Evolutionary conservation across 2,888 invertebrate genomes (phyloP).

Genomic region (Agrotis segetum): DNA sequence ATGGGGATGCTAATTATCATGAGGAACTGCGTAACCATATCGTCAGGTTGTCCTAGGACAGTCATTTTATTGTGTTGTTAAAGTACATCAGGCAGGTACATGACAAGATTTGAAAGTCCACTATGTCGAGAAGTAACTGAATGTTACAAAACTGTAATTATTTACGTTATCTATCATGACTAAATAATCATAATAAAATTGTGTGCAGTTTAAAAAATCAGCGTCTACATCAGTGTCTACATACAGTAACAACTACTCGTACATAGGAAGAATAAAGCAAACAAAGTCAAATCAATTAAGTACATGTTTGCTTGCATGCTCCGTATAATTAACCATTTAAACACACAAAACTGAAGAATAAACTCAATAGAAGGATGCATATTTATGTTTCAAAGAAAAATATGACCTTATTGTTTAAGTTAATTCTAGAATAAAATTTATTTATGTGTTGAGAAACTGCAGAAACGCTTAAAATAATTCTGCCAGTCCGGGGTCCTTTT

Average conservation of each 20-base stretch:
- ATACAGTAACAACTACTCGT: slow-evolving; percentile 6
- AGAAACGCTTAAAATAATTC: too few species aligned
- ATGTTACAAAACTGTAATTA: not conserved
- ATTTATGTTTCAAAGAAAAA: not conserved
- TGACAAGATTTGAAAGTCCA: not conserved
- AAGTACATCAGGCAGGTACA: too few species aligned
- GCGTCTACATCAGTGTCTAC: slow-evolving; percentile 45
- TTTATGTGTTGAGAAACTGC: too few species aligned
- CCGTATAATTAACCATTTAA: not conserved
- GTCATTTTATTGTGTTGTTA: not conserved
- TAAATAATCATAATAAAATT: slow-evolving; percentile 11
- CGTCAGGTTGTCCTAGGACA: not conserved
- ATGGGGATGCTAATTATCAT: not conserved
- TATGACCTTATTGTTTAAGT: not conserved
- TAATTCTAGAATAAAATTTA: not conserved
- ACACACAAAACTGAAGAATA: not conserved
- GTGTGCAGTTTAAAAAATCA: slow-evolving; percentile 23
- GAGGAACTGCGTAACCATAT: not conserved
- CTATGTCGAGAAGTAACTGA: not conserved
- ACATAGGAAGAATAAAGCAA: slow-evolving; percentile 1
- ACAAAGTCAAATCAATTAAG: slow-evolving; percentile 32
- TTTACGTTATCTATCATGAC: slow-evolving; percentile 4
- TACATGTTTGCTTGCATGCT: slow-evolving; percentile 35
- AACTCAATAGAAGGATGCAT: not conserved
- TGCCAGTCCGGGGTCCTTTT: too few species aligned